These are phyloP conservation scores for Chesias legatella DNA, from an alignment of 2,888 invertebrate genomes.

Conservation along the genomic window DNA sequence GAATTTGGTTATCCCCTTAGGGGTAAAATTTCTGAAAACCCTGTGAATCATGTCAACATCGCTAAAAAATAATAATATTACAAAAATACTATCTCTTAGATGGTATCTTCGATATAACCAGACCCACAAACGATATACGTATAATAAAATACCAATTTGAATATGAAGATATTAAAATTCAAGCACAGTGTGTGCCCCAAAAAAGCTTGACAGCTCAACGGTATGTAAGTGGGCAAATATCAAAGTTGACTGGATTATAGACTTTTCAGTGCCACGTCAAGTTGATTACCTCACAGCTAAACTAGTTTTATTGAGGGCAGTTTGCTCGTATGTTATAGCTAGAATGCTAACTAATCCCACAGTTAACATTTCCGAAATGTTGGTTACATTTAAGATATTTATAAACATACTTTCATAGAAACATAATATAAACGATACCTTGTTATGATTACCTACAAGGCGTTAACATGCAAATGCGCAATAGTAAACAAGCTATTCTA, in stretches of 20 bases:
- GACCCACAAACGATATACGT: slow-evolving; percentile 1
- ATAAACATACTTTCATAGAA: too few relatives aligned
- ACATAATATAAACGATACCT: too few relatives aligned
- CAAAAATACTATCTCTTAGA: too few relatives aligned
- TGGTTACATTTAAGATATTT: slow-evolving; percentile 3
- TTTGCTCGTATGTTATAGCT: slow-evolving; percentile 36
- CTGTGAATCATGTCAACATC: too few relatives aligned
- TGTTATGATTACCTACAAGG: too few relatives aligned
- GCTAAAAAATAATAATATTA: too few relatives aligned
- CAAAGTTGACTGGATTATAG: slow-evolving; percentile 19
- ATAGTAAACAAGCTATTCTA: slow-evolving; percentile 9
- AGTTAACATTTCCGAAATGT: slow-evolving; percentile 2
- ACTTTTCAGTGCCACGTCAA: slow-evolving; percentile 32
- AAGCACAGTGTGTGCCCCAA: not conserved
- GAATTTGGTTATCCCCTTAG: too few relatives aligned
- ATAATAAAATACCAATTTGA: not conserved
- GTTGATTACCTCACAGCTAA: slow-evolving; percentile 42
- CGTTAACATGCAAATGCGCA: slow-evolving; percentile 10
- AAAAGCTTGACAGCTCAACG: slow-evolving; percentile 8
- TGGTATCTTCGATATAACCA: not conserved
- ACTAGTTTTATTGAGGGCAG: slow-evolving; percentile 47
- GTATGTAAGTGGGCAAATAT: slow-evolving; percentile 14
- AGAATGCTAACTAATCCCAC: slow-evolving; percentile 27
- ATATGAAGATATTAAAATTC: slow-evolving; percentile 8
- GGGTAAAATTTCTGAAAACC: too few relatives aligned